Base-by-base conservation (phyloP, 2,888 invertebrate genomes). In the Tenthredo distinguenda region DNA sequence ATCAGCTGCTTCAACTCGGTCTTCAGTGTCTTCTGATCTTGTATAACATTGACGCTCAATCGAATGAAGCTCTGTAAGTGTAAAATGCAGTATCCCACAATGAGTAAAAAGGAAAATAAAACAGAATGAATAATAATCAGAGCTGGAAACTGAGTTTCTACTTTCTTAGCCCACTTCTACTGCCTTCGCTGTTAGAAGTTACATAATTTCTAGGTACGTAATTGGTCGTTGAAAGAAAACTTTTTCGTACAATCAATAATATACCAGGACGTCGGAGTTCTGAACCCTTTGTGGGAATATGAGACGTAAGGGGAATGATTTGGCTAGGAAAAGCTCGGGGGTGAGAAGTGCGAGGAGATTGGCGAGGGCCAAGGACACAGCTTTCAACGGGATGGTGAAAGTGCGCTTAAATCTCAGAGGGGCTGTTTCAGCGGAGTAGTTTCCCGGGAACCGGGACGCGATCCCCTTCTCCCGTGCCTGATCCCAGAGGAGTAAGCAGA, bases 291-390 rank as follows among this genome's bases (percentile, higher is more conserved):
- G 47, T 21, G 62, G 21, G 40, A 40, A 21, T 21, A 21, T 37
- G 15, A 26, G 74, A 43, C 43, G 21, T 21, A 10, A 40, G 50
- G 10, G 31, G 18, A n/a, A 77, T 34, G 62, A 62, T 34, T 37
- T 34, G 34, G 31, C 40, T 34, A 62, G 62, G 40, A 9, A 12
- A 40, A 21, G 21, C 15, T 7, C 26, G 79, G n/a, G 81, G 40
- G 47, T 62, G 21, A 15, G 21, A 12, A 40, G n/a, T 18, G 15
- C 10, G 58, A 26, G 21, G 81, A 77, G 50, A 21, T 18, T 9
- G 7, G 81, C 31, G 47, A 83, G 83, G 83, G 83, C 83, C 83
- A 83, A 83, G 83, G 83, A 65, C 83, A 71, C 71, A 43, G 65
- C 12, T 47, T 83, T 68, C 62, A 62, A n/a, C 37, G 10, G n/a